phyloP scores from a whole-genome alignment of 2,888 invertebrate species.

The Drosophila infuscata region DNA sequence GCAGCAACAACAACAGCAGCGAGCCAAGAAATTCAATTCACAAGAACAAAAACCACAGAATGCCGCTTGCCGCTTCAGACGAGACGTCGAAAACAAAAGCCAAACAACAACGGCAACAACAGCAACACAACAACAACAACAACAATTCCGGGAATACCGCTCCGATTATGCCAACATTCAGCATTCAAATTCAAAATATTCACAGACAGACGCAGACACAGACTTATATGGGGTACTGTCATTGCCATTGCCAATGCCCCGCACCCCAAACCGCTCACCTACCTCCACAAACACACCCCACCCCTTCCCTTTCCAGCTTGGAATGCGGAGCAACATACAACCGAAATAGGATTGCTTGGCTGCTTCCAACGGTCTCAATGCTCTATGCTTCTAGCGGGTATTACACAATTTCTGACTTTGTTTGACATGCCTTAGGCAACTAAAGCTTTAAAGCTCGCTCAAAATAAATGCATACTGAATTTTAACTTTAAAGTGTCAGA shows the following conservation, averaged over 20 bases:
- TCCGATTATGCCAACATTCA: constrained; percentile 15
- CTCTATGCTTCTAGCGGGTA: constrained; percentile 1
- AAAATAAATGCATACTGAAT: background rate
- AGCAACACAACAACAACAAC: background rate
- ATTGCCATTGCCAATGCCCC: constrained; percentile 25
- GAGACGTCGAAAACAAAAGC: constrained; percentile 62
- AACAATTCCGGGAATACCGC: constrained; percentile 65
- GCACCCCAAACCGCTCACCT: background rate
- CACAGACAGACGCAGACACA: background rate
- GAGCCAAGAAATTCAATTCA: constrained; percentile 63
- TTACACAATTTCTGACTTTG: background rate
- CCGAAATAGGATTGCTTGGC: constrained; percentile 26
- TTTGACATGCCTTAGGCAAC: background rate
- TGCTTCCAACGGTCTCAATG: constrained; percentile 19
- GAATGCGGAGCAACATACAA: constrained; percentile 56
- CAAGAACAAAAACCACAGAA: constrained; percentile 50
- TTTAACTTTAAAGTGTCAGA: background rate
- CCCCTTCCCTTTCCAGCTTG: constrained; percentile 13
- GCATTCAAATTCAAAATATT: constrained; percentile 17
- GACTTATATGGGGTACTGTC: constrained; percentile 32
- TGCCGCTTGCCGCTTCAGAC: constrained; percentile 49
- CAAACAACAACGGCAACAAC: constrained; percentile 38
- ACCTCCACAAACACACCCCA: no score
- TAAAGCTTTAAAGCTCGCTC: background rate
- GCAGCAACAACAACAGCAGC: constrained; percentile 40